Conservation (phyloP, 2,113 vertebrate species). For the Psilopogon haemacephalus region DNA sequence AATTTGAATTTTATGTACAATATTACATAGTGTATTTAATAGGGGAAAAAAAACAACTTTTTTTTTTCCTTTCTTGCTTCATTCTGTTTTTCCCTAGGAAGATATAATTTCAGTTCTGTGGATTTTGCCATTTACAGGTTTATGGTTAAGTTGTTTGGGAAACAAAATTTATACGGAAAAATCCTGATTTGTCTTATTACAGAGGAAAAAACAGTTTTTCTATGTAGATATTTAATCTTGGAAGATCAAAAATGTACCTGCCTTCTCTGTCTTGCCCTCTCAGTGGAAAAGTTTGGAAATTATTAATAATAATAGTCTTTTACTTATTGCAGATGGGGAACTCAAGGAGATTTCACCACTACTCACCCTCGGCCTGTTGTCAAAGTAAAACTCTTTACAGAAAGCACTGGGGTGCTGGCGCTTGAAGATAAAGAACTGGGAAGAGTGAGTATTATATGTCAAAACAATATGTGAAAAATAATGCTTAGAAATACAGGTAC, state of each 20-base stretch:
- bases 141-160: background rate
- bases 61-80: background rate
- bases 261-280: background rate
- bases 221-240: background rate
- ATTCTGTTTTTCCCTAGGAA: background rate
- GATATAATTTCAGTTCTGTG: background rate
- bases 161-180: slow-evolving; percentile 26
- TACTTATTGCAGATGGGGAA: slow-evolving; percentile 90
- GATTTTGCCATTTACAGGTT: slow-evolving; percentile 13
- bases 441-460: slow-evolving; percentile 78
- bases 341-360: slow-evolving; percentile 96
- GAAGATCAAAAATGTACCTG: background rate
- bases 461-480: background rate
- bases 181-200: background rate
- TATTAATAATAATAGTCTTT: background rate
- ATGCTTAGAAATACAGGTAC: background rate
- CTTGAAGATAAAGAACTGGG: slow-evolving; percentile 98
- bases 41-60: background rate
- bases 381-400: slow-evolving; percentile 97
- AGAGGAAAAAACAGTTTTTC: background rate
- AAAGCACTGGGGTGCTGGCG: slow-evolving; percentile 93
- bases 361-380: slow-evolving; percentile 92
- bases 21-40: background rate
- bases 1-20: background rate
- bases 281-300: background rate